Percentiles rank a stretch among this genome's conserved stretches.
phyloP scores from a whole-genome alignment of 2,888 invertebrate genomes.

The Cephonodes hylas region DNA sequence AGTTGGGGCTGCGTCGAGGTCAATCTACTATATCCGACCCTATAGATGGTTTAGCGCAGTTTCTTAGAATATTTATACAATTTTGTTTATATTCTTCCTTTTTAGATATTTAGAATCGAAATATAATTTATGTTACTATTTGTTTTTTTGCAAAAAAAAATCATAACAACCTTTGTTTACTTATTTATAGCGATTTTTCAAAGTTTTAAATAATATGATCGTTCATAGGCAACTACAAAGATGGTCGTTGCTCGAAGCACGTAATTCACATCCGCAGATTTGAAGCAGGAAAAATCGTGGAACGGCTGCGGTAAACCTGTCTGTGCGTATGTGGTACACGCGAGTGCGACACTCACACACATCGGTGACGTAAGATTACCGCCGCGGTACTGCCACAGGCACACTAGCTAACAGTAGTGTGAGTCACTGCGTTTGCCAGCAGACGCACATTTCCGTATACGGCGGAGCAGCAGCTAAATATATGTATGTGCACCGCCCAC shows the following conservation, averaged over 20 bases:
- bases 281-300: constrained; percentile 30
- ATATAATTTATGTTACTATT: too few species aligned
- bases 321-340: not conserved
- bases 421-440: constrained; percentile 29
- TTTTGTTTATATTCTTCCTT: too few species aligned
- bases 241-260: constrained; percentile 36
- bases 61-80: too few species aligned
- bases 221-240: not conserved
- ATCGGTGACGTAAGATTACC: constrained; percentile 23
- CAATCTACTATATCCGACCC: too few species aligned
- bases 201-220: not conserved
- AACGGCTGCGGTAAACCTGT: constrained; percentile 23
- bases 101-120: too few species aligned
- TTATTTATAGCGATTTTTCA: not conserved
- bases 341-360: constrained; percentile 15
- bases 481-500: constrained; percentile 29
- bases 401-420: constrained; percentile 19
- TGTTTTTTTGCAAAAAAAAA: too few species aligned
- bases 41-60: too few species aligned
- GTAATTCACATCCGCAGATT: constrained; percentile 43
- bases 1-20: not conserved
- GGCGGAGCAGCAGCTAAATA: constrained; percentile 27
- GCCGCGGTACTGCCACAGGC: not conserved
- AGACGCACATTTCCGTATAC: constrained; percentile 32
- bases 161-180: too few species aligned